Percentiles rank a stretch among this genome's conserved stretches.
Conservation (phyloP, 2,888 invertebrate genomes). For the Cephus nigrinus region DNA sequence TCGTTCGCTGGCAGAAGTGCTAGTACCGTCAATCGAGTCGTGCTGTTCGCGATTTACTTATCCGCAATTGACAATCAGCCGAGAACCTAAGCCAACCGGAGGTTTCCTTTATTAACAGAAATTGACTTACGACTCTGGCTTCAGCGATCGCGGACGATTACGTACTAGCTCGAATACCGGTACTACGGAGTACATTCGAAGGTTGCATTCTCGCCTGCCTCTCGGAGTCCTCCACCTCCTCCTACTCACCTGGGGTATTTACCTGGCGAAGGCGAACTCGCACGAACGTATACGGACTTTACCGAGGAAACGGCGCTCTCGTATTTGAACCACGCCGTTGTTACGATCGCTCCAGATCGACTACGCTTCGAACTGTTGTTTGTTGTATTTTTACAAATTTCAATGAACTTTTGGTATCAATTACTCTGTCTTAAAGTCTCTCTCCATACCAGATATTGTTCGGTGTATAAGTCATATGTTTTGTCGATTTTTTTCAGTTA, state of each 20-base stretch:
- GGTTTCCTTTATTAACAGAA: neutral
- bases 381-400: neutral
- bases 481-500: neutral
- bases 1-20: constrained; percentile 1
- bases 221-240: constrained; percentile 17
- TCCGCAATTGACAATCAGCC: neutral
- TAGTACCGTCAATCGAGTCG: neutral
- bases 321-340: constrained; percentile 12
- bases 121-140: neutral
- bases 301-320: constrained; percentile 24
- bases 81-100: neutral
- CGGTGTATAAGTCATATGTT: neutral
- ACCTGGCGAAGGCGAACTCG: constrained; percentile 29
- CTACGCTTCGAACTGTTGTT: neutral
- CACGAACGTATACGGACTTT: constrained; percentile 19
- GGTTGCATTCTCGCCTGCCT: constrained; percentile 47
- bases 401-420: neutral
- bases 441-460: neutral
- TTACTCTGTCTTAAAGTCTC: neutral
- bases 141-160: constrained; percentile 33
- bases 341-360: neutral
- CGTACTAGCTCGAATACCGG: constrained; percentile 39
- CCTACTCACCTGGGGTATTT: constrained; percentile 31
- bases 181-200: constrained; percentile 51
- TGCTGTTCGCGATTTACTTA: neutral